Conservation (phyloP, 2,113 vertebrate genomes). For the Platichthys stellatus region DNA sequence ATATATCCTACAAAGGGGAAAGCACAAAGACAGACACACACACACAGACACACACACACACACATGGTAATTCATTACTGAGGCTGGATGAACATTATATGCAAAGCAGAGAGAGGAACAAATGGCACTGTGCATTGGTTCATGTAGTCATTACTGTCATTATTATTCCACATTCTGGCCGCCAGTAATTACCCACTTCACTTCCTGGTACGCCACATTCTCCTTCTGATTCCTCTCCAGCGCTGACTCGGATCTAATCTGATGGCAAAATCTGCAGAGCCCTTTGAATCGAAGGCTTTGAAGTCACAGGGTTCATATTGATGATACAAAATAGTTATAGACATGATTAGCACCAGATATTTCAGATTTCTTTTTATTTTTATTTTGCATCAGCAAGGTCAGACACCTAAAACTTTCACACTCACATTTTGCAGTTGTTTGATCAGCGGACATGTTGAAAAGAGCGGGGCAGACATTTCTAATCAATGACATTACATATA, state of each 20-base stretch:
- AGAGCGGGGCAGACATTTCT: slow-evolving; percentile 22
- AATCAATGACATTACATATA: slow-evolving; percentile 21
- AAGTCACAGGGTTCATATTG: slow-evolving; percentile 65
- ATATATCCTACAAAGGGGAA: slow-evolving; percentile 7
- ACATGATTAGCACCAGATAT: slow-evolving; percentile 63
- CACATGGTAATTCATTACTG: too few relatives aligned
- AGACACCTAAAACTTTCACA: slow-evolving; percentile 49
- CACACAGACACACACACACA: too few relatives aligned
- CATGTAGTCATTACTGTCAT: slow-evolving; percentile 63
- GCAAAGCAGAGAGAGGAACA: slow-evolving; percentile 57
- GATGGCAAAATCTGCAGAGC: slow-evolving; percentile 55
- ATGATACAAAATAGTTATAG: slow-evolving; percentile 56
- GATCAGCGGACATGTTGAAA: slow-evolving; percentile 34
- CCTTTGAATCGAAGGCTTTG: slow-evolving; percentile 47
- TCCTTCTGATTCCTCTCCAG: slow-evolving; percentile 28
- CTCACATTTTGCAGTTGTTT: slow-evolving; percentile 44
- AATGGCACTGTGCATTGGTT: slow-evolving; percentile 53
- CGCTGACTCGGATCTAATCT: slow-evolving; percentile 43
- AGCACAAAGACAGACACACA: neutral
- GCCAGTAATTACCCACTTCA: slow-evolving; percentile 56
- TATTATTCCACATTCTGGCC: slow-evolving; percentile 59
- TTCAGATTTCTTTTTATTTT: slow-evolving; percentile 62
- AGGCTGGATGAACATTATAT: too few relatives aligned
- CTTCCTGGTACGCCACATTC: slow-evolving; percentile 41
- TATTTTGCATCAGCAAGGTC: slow-evolving; percentile 68